Evolutionary conservation across 2,113 vertebrate species (phyloP).

Genomic region (Xiphophorus hellerii): DNA sequence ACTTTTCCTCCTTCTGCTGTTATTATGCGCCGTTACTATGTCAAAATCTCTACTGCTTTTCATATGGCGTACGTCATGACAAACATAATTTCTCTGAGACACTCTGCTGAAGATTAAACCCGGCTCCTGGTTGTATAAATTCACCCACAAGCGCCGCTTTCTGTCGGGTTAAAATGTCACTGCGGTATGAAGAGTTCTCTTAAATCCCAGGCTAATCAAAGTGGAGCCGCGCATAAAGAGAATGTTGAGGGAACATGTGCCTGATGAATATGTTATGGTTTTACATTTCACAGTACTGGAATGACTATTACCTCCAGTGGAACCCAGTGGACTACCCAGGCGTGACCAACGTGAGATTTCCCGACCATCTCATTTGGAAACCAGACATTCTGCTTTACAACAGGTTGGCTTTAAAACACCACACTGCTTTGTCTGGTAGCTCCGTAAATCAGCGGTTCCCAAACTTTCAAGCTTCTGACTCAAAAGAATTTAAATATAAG

Average conservation of each 20-base stretch:
- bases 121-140: not conserved
- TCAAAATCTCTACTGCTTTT: not conserved
- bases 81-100: not conserved
- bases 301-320: slow-evolving; percentile 91
- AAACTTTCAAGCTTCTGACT: too few species aligned
- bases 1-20: not conserved
- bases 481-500: too few species aligned
- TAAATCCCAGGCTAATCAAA: slow-evolving; percentile 5
- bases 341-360: slow-evolving; percentile 89
- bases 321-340: slow-evolving; percentile 88
- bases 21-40: not conserved
- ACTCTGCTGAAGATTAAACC: slow-evolving; percentile 1
- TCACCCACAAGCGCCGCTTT: slow-evolving; percentile 3
- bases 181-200: not conserved
- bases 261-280: slow-evolving; percentile 9
- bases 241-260: not conserved
- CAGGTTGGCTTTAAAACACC: slow-evolving; percentile 82
- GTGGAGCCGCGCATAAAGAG: not conserved
- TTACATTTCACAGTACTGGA: slow-evolving; percentile 84
- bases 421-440: not conserved
- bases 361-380: slow-evolving; percentile 91
- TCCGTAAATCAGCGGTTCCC: slow-evolving; percentile 8
- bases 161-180: not conserved
- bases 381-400: slow-evolving; percentile 98
- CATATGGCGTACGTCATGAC: not conserved